phyloP scores from a whole-genome alignment of 2,888 invertebrate species.

The Myopa testacea region DNA sequence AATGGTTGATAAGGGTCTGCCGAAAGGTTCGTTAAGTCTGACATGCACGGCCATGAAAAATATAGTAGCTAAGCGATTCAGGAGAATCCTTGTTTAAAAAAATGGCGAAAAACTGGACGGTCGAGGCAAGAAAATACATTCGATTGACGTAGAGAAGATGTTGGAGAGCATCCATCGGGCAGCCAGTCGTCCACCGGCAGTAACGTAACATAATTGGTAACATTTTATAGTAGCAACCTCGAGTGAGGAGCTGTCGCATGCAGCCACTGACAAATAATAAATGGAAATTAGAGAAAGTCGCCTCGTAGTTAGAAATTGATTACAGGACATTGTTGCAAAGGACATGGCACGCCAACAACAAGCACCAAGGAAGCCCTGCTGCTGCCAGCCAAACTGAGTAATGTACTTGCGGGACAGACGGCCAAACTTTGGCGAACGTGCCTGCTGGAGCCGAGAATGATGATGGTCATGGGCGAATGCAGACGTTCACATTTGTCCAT shows the following conservation, averaged over 20 bases:
- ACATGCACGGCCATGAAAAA: conserved; percentile 16
- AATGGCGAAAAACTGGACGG: too few relatives aligned
- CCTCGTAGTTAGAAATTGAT: conserved; percentile 60
- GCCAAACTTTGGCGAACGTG: conserved; percentile 19
- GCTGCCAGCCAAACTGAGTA: neutral
- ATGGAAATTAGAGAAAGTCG: conserved; percentile 58
- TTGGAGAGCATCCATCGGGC: neutral
- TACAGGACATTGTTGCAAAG: conserved; percentile 49
- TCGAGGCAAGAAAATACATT: neutral
- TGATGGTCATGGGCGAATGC: neutral
- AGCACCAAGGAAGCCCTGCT: conserved; percentile 28
- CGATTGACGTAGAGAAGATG: neutral
- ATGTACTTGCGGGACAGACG: neutral
- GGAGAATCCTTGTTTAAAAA: neutral
- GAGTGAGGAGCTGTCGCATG: conserved; percentile 52
- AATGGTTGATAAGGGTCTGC: conserved; percentile 17
- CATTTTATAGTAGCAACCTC: conserved; percentile 29
- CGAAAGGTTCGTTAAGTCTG: conserved; percentile 2
- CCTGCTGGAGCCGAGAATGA: neutral
- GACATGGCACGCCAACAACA: conserved; percentile 25
- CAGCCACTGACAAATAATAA: conserved; percentile 59
- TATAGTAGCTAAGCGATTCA: neutral
- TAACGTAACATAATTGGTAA: neutral
- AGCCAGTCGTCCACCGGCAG: neutral
- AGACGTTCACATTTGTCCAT: neutral